Evolutionary conservation across 2,113 vertebrate species (phyloP).

Genomic region (Cynopterus brachyotis): DNA sequence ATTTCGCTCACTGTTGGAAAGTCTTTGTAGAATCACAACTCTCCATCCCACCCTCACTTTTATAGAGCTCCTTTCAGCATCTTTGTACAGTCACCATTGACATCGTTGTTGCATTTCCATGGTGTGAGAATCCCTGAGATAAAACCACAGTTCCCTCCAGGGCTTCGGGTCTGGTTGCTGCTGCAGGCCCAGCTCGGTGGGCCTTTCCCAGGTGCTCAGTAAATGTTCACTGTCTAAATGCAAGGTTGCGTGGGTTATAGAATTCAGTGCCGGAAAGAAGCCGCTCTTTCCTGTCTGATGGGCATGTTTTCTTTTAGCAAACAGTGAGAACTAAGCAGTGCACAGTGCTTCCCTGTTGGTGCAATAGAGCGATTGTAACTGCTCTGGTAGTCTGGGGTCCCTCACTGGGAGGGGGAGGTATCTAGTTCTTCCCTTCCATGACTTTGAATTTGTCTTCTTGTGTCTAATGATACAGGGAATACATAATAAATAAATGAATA

Average conservation of each 20-base stretch:
- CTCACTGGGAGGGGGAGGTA: background rate
- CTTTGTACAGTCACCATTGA: background rate
- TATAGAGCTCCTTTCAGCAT: background rate
- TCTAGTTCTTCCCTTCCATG: background rate
- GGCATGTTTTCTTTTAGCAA: background rate
- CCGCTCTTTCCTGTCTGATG: background rate
- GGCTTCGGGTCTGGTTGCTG: background rate
- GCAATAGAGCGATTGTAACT: background rate
- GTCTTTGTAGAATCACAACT: background rate
- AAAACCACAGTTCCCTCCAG: background rate
- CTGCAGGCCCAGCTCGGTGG: background rate
- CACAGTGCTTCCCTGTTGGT: background rate
- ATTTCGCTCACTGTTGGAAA: background rate
- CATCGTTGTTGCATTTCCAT: background rate
- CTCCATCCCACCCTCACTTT: background rate
- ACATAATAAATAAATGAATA: background rate
- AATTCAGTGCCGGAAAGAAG: background rate
- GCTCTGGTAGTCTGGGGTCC: background rate
- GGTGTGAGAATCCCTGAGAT: background rate
- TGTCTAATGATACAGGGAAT: background rate
- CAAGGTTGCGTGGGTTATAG: background rate
- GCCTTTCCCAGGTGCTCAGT: background rate
- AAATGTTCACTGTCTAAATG: background rate
- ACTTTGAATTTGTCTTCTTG: background rate
- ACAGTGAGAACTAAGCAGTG: background rate